Evolutionary conservation across 1,140 invertebrate species (phyloP).

Genomic region (Drosophila ironensis): DNA sequence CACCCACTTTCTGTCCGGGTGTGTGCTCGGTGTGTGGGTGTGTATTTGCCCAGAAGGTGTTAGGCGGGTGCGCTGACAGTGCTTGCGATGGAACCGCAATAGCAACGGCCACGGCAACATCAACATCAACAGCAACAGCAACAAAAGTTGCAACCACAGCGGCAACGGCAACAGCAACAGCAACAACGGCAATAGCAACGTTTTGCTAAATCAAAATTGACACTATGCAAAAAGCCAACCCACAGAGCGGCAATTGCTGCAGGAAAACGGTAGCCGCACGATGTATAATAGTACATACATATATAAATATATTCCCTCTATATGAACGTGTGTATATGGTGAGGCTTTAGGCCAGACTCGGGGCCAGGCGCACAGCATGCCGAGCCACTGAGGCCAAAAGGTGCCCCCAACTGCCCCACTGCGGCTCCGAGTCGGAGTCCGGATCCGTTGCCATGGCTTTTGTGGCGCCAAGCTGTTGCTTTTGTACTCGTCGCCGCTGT

Average conservation of each 20-base stretch:
- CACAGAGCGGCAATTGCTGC: constrained; percentile 58
- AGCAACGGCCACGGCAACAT: not conserved
- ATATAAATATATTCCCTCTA: not conserved
- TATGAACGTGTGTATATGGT: not conserved
- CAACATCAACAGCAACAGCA: constrained; percentile 1
- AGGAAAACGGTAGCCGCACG: constrained; percentile 64
- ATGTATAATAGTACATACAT: constrained; percentile 5
- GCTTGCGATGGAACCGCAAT: constrained; percentile 19
- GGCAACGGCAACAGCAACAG: too few species aligned
- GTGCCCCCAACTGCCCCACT: constrained; percentile 52
- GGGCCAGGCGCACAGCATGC: constrained; percentile 72
- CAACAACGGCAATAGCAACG: constrained; percentile 42
- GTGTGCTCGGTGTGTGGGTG: constrained; percentile 36
- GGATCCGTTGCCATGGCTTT: constrained; percentile 11
- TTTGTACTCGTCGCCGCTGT: constrained; percentile 11
- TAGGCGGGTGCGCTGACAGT: constrained; percentile 65
- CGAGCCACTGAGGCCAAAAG: constrained; percentile 69
- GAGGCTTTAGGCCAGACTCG: constrained; percentile 45
- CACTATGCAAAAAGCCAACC: constrained; percentile 75
- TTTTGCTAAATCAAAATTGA: constrained; percentile 77
- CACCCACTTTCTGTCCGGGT: constrained; percentile 60
- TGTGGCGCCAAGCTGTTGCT: constrained; percentile 70
- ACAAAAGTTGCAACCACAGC: not conserved
- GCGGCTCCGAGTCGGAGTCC: too few species aligned
- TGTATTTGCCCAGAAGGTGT: constrained; percentile 50